Conservation (phyloP, 2,113 vertebrate genomes). For the Sturnus vulgaris region DNA sequence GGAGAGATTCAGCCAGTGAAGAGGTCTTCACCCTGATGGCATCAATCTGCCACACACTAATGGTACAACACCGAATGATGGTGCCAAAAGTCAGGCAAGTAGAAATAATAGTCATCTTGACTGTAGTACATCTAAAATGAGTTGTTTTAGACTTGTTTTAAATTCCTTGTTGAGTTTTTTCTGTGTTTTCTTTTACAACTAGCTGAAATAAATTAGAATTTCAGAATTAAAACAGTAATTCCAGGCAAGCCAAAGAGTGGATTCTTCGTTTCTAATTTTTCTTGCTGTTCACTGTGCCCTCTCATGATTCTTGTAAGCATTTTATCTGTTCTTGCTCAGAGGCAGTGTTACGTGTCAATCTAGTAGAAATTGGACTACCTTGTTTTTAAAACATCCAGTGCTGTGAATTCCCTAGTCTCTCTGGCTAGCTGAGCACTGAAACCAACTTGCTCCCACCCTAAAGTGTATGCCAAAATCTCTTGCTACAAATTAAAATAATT, state of each 20-base stretch:
- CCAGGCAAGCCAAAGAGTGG: neutral
- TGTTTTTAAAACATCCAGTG: neutral
- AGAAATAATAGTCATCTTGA: neutral
- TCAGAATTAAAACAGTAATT: neutral
- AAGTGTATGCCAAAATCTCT: neutral
- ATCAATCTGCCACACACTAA: constrained; percentile 93
- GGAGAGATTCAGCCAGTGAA: constrained; percentile 94
- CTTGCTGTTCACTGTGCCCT: neutral
- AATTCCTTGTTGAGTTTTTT: neutral
- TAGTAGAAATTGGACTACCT: neutral
- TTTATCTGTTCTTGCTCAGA: neutral
- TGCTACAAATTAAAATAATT: neutral
- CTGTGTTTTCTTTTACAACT: neutral
- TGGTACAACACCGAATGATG: constrained; percentile 98
- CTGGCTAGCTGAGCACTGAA: neutral
- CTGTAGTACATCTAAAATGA: neutral
- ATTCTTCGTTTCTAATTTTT: neutral
- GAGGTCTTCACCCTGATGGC: constrained; percentile 89
- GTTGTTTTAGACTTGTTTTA: neutral
- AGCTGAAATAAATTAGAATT: neutral
- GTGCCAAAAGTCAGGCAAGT: constrained; percentile 95
- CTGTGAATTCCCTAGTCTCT: neutral
- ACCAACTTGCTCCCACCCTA: neutral
- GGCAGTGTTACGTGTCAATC: neutral
- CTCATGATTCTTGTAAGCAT: neutral